Evolutionary conservation across 1,140 invertebrate species (phyloP).

Genomic region (Rhynchophorus ferrugineus): DNA sequence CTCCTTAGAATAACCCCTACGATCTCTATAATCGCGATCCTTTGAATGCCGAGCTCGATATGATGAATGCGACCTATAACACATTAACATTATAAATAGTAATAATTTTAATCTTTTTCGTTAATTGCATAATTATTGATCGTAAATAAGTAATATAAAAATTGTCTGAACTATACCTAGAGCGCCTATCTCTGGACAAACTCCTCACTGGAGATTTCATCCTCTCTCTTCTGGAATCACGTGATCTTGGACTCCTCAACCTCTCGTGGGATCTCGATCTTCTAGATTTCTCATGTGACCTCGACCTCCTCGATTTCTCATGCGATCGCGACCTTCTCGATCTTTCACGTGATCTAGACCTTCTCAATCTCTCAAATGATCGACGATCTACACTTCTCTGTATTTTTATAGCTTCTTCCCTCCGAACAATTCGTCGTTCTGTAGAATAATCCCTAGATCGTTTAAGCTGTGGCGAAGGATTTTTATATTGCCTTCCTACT

Average conservation of each 20-base stretch:
- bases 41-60: background rate
- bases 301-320: slow-evolving; percentile 3
- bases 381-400: background rate
- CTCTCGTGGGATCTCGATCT: background rate
- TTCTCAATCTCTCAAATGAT: background rate
- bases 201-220: background rate
- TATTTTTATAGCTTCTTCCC: background rate
- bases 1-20: slow-evolving; percentile 16
- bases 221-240: background rate
- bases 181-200: slow-evolving; percentile 5
- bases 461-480: slow-evolving; percentile 1
- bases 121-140: no score
- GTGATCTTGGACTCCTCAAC: no score
- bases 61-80: background rate
- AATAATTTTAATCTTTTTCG: no score
- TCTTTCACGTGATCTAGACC: slow-evolving; percentile 9
- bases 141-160: no score
- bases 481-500: background rate
- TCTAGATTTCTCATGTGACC: background rate
- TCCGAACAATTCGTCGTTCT: background rate
- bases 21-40: background rate
- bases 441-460: background rate
- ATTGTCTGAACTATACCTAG: slow-evolving; percentile 3
- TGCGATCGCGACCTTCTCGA: background rate
- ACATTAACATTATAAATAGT: no score